Evolutionary conservation across 2,113 vertebrate species (phyloP).

Genomic region (Coptodon bakossiorum): DNA sequence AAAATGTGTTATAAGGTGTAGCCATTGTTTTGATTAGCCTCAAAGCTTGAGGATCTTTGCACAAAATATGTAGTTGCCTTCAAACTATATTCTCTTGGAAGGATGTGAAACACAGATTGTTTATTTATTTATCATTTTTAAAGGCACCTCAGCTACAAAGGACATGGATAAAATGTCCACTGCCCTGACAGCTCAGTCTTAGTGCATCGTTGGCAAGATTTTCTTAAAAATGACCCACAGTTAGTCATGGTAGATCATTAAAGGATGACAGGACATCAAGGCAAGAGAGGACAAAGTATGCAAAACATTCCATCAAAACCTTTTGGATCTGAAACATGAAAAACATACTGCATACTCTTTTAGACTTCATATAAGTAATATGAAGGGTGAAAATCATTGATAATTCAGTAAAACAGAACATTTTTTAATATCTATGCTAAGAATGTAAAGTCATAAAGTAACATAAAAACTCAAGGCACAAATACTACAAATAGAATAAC

Average conservation of each 20-base stretch:
- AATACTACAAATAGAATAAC: slow-evolving; percentile 63
- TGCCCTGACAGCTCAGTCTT: not conserved
- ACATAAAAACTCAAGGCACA: slow-evolving; percentile 66
- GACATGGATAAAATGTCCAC: not conserved
- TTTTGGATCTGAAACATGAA: not conserved
- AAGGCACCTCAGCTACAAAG: not conserved
- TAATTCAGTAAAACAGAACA: not conserved
- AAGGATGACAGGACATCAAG: not conserved
- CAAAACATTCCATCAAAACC: not conserved
- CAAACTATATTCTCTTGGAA: not conserved
- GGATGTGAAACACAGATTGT: not conserved
- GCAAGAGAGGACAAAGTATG: not conserved
- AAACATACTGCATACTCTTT: not conserved
- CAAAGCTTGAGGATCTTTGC: not conserved
- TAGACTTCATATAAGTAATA: not conserved
- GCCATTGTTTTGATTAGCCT: not conserved
- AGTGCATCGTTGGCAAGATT: not conserved
- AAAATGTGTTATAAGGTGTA: not conserved
- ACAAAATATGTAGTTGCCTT: not conserved
- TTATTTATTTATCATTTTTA: not conserved
- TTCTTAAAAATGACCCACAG: not conserved
- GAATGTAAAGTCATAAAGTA: slow-evolving; percentile 20
- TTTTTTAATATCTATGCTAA: slow-evolving; percentile 31
- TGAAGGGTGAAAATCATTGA: not conserved
- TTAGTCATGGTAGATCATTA: not conserved